These are phyloP conservation scores for Adineta ricciae DNA, from an alignment of 2,888 invertebrate species.

Conservation along the genomic window DNA sequence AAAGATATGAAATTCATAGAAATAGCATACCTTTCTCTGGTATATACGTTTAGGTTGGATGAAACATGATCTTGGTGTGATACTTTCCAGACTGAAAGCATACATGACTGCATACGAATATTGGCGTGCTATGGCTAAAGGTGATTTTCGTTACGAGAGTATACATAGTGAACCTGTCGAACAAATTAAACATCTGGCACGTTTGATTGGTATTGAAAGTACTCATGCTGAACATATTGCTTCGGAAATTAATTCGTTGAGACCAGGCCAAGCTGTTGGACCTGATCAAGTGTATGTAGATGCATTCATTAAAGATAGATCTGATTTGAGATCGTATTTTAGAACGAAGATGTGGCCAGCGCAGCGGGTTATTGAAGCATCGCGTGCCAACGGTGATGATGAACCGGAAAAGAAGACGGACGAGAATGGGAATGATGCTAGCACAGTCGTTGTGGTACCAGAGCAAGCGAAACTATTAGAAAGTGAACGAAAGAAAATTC, in stretches of 20 bases:
- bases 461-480: background rate
- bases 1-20: background rate
- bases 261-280: slow-evolving; percentile 19
- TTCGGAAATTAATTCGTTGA: slow-evolving; percentile 1
- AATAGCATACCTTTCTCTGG: background rate
- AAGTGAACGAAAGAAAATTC: slow-evolving; percentile 12
- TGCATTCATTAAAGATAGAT: background rate
- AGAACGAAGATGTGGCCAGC: slow-evolving; percentile 19
- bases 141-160: slow-evolving; percentile 2
- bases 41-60: slow-evolving; percentile 6
- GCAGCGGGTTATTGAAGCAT: background rate
- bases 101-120: background rate
- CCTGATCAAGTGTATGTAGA: slow-evolving; percentile 10
- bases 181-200: slow-evolving; percentile 14
- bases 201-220: background rate
- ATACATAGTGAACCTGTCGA: background rate
- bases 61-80: slow-evolving; percentile 12
- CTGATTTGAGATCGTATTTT: background rate
- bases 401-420: background rate
- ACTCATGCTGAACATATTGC: background rate
- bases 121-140: background rate
- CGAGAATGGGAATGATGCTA: background rate
- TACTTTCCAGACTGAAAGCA: background rate
- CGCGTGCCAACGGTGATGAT: background rate
- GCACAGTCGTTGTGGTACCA: background rate